A percentile compares a stretch with the other conserved stretches of the same genome.
phyloP scores from a whole-genome alignment of 2,888 invertebrate species.

The Mesorhabditis sp. region DNA sequence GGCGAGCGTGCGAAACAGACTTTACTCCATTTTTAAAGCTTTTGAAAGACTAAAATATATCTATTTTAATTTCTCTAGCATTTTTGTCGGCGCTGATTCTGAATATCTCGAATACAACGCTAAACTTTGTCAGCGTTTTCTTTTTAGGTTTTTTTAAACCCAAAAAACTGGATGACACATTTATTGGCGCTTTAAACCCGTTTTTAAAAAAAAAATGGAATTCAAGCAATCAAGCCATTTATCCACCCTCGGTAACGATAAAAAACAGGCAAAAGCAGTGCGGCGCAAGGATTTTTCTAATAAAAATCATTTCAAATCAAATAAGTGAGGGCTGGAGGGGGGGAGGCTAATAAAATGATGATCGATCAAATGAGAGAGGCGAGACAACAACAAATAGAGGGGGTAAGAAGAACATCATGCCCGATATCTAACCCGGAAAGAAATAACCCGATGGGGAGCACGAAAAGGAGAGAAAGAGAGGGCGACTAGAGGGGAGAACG shows the following conservation, averaged over 20 bases:
- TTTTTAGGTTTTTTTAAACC: no score
- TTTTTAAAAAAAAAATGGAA: background rate
- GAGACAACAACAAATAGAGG: background rate
- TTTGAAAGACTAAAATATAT: no score
- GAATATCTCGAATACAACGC: no score
- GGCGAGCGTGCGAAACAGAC: no score
- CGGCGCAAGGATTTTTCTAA: background rate
- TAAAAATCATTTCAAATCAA: background rate
- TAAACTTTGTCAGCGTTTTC: no score
- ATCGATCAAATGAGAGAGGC: background rate
- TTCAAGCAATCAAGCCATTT: background rate
- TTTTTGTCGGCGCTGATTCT: no score
- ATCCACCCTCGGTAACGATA: background rate
- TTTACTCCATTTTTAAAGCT: no score
- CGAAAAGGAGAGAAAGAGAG: conserved; percentile 1
- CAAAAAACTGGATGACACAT: no score
- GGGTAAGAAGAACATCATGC: background rate
- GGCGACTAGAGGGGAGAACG: background rate
- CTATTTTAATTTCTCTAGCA: no score
- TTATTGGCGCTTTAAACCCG: background rate
- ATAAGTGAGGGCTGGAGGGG: background rate
- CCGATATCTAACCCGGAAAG: background rate
- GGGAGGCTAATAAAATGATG: background rate
- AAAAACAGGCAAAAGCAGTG: background rate
- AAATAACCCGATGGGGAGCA: background rate